Base-by-base conservation (phyloP, 2,113 vertebrate genomes). In the Copsychus sechellarum region DNA sequence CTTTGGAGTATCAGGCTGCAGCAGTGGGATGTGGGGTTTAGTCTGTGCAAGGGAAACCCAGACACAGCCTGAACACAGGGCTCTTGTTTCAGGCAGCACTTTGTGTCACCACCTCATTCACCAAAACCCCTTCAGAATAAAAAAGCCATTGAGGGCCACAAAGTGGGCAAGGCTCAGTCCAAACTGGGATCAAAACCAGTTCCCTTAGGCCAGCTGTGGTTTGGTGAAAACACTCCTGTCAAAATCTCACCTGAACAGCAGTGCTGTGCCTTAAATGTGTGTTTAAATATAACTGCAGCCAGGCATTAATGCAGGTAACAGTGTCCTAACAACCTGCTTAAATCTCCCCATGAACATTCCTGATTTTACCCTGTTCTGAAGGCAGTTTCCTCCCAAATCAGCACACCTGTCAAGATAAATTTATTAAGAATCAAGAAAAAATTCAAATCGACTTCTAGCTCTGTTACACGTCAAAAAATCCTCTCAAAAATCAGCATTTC, bases 141-240 rank as follows among this genome's bases (percentile, higher is more conserved):
- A 64, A 58, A 11, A 61, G 5, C 16, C 40, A 40, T 0, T 8
- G 40, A 67, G n/a, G 3, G 31, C 19, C 28, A 31, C 29, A 1
- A 12, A 78, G 56, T 1, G 14, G 76, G 45, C 3, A 9, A 91
- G 60, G 58, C 54, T 77, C 3, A 18, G 54, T 3, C 36, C 43
- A 56, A 48, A 11, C 23, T 19, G 50, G 2, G 12, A 25, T 21
- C 28, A 48, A 50, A 48, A 19, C 0, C 2, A 58, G 42, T 5
- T 42, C 69, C 31, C 65, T 14, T 3, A 12, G 45, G 33, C 17
- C 56, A 7, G 14, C 84, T n/a, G 20, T 5, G 14, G 12, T 20
- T 31, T 28, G 19, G 56, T 1, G 2, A 4, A 19, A 87, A 31
- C 2, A 5, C 58, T 36, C 0, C 0, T 36, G 25, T 5, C 7